A percentile compares a stretch with the other conserved stretches of the same genome.
Conservation (phyloP, 53 echinoderm and acorn worm species). For the Apostichopus leukothele region DNA sequence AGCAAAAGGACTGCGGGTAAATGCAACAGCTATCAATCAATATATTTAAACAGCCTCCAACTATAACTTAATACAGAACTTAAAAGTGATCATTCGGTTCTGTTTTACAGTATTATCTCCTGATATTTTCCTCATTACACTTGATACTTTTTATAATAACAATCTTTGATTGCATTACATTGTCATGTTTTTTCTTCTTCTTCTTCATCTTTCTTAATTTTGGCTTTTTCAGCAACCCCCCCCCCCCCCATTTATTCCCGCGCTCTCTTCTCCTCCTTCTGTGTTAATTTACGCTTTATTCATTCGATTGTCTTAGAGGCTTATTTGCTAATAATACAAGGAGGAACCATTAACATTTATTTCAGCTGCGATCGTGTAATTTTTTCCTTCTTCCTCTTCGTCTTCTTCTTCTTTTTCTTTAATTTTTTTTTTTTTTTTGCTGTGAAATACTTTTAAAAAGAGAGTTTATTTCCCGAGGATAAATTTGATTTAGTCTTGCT, state of each 20-base stretch:
- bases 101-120: background rate
- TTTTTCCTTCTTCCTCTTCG: background rate
- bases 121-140: background rate
- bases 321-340: background rate
- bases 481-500: background rate
- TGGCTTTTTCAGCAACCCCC: too few species aligned
- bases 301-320: background rate
- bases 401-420: too few species aligned
- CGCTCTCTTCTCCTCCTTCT: background rate
- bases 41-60: background rate
- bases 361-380: background rate
- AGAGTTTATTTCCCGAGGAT: background rate
- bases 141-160: background rate
- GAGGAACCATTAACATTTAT: background rate
- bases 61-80: background rate
- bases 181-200: background rate
- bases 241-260: background rate
- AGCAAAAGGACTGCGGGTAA: background rate
- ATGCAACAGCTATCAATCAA: too few species aligned
- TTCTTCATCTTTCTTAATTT: too few species aligned
- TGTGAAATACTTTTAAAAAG: background rate
- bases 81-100: background rate
- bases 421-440: too few species aligned
- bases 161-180: background rate
- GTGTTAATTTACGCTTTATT: background rate